Conservation (phyloP, 2,113 vertebrate species). For the Psittacus erithacus region DNA sequence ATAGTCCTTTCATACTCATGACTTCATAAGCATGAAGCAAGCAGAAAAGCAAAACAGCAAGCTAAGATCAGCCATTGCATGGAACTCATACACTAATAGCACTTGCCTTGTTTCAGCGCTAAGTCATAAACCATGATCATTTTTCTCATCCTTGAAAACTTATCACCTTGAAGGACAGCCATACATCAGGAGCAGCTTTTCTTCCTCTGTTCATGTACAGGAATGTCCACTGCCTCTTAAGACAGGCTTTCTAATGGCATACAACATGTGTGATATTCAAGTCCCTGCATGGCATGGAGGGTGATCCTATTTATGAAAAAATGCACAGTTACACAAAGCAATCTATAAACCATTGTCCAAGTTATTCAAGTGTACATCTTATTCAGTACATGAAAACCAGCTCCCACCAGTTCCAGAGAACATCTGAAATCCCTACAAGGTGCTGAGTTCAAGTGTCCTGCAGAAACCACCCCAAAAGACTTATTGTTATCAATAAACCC, state of each 20-base stretch:
- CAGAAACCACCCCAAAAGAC: not conserved
- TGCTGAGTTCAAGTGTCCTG: not conserved
- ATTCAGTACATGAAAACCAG: not conserved
- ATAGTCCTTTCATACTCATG: not conserved
- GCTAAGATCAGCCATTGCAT: not conserved
- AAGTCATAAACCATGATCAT: not conserved
- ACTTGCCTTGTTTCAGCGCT: not conserved
- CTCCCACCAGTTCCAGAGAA: not conserved
- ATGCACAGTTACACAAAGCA: not conserved
- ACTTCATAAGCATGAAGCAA: not conserved
- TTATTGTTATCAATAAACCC: not conserved
- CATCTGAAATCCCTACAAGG: not conserved
- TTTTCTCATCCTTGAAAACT: not conserved
- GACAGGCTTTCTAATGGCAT: not conserved
- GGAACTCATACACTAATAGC: not conserved
- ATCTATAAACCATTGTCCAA: not conserved
- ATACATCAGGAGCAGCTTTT: not conserved
- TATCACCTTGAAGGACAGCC: not conserved
- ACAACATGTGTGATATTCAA: accelerated
- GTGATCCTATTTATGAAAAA: not conserved
- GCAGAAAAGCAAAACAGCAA: not conserved
- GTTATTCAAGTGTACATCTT: not conserved
- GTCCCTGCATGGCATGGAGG: not conserved
- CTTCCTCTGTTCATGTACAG: not conserved
- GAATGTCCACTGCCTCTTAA: not conserved